Evolutionary conservation across 2,113 vertebrate genomes (phyloP).

Genomic region (Rhipidura dahli): DNA sequence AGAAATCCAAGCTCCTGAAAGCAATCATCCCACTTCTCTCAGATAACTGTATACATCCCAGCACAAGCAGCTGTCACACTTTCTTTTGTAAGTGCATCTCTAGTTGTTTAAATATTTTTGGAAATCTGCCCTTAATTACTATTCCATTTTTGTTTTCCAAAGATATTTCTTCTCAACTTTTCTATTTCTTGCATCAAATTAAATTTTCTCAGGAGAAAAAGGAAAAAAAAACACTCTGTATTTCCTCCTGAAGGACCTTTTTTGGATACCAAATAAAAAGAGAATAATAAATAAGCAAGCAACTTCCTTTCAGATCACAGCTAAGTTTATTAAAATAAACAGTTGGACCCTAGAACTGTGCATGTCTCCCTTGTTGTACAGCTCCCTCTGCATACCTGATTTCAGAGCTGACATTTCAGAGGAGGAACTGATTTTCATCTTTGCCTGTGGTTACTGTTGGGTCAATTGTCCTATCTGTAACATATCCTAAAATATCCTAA

Average conservation of each 20-base stretch:
- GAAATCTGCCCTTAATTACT: not conserved
- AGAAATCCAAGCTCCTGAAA: not conserved
- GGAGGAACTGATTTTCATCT: not conserved
- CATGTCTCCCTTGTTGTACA: not conserved
- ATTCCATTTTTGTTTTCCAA: not conserved
- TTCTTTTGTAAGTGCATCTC: not conserved
- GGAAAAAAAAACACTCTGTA: not conserved
- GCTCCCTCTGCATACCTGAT: not conserved
- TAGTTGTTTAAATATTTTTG: not conserved
- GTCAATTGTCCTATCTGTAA: rapidly evolving
- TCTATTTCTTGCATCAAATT: not conserved
- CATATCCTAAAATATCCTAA: no score
- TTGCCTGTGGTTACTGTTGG: not conserved
- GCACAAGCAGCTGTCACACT: not conserved
- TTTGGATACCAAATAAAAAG: not conserved
- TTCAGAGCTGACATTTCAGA: not conserved
- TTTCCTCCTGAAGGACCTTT: not conserved
- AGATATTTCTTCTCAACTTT: not conserved
- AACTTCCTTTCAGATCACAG: not conserved
- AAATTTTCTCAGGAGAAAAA: not conserved
- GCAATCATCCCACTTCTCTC: not conserved
- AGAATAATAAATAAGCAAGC: not conserved
- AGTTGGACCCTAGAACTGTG: not conserved
- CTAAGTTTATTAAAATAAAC: not conserved
- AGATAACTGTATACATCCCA: not conserved